These are phyloP conservation scores for Noctua janthe DNA, from an alignment of 2,888 invertebrate genomes.

Conservation along the genomic window DNA sequence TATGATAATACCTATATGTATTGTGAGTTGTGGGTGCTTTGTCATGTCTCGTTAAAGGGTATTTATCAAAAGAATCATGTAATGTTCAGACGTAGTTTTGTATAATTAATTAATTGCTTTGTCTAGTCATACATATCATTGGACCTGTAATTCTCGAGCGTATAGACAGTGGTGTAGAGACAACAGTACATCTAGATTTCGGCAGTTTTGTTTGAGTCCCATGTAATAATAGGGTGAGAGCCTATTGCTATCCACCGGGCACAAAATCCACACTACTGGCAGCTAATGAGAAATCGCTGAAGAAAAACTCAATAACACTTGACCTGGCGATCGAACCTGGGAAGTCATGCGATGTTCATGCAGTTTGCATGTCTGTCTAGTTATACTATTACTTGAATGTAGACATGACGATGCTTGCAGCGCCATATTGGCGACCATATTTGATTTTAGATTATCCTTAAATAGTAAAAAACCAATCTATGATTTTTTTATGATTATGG, in stretches of 20 bases:
- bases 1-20: background rate
- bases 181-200: background rate
- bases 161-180: background rate
- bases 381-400: background rate
- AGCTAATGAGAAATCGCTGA: background rate
- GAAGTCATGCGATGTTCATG: background rate
- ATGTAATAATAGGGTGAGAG: background rate
- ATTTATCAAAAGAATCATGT: conserved; percentile 10
- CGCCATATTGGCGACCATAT: background rate
- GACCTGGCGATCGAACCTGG: background rate
- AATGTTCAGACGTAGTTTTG: background rate
- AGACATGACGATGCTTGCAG: too few relatives aligned
- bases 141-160: background rate
- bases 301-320: background rate
- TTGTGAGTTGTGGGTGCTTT: background rate
- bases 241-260: background rate
- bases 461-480: background rate
- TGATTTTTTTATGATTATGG: background rate
- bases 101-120: background rate
- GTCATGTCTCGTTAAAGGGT: conserved; percentile 18
- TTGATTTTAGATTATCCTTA: background rate
- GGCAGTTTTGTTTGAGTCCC: background rate
- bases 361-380: background rate
- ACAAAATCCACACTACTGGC: background rate
- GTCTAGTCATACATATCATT: too few relatives aligned